phyloP scores from a whole-genome alignment of 2,113 vertebrate genomes.

The Eurystomus gularis region DNA sequence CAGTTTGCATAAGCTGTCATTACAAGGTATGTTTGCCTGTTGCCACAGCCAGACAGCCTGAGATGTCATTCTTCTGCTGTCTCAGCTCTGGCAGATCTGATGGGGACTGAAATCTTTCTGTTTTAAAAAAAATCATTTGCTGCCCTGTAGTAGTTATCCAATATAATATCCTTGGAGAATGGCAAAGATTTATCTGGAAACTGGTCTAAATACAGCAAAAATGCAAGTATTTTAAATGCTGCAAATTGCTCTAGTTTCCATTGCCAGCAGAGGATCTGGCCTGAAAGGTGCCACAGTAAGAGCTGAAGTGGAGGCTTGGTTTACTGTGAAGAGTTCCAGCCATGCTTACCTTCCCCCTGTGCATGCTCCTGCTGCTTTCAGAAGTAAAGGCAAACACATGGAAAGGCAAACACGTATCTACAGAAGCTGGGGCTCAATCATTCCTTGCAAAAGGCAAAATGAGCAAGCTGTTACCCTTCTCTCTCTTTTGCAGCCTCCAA shows the following conservation, averaged over 20 bases:
- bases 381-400: background rate
- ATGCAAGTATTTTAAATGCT: background rate
- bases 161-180: background rate
- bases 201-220: background rate
- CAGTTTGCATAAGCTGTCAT: conserved; percentile 6
- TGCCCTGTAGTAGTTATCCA: background rate
- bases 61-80: background rate
- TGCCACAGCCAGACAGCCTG: background rate
- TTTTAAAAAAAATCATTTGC: background rate
- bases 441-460: background rate
- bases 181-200: background rate
- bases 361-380: background rate
- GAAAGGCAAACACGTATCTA: background rate
- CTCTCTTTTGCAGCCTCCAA: background rate
- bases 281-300: background rate
- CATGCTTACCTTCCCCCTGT: background rate
- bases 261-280: background rate
- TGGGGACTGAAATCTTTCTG: background rate
- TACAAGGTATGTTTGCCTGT: background rate
- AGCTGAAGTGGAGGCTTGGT: background rate
- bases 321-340: background rate
- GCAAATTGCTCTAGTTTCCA: background rate
- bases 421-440: background rate
- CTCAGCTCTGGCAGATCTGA: background rate
- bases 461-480: background rate